Conservation (phyloP, 2,888 invertebrate species). For the Rutpela maculata region DNA sequence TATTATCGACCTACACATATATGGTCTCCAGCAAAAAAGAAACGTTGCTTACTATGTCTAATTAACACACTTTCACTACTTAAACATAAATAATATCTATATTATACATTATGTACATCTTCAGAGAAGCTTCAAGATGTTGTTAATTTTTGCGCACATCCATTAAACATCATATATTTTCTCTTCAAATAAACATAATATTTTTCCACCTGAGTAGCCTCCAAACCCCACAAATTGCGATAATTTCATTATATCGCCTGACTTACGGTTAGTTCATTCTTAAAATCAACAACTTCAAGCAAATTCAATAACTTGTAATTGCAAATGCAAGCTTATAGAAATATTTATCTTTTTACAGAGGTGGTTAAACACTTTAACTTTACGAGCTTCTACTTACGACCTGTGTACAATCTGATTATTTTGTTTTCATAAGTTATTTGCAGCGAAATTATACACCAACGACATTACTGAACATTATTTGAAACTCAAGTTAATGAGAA, state of each 20-base stretch:
- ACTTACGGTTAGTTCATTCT: conserved; percentile 6
- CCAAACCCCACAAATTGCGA: neutral
- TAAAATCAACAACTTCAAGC: conserved; percentile 7
- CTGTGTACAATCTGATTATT: neutral
- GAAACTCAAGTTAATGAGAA: neutral
- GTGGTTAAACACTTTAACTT: neutral
- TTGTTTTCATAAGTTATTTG: conserved; percentile 4
- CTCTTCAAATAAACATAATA: neutral
- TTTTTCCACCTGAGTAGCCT: neutral
- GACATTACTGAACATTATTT: neutral
- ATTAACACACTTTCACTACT: no score
- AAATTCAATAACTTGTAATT: neutral
- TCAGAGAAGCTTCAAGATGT: neutral
- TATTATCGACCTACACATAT: no score
- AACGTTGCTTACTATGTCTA: no score
- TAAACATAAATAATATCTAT: neutral
- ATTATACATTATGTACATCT: neutral
- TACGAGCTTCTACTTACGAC: conserved; percentile 6
- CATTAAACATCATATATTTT: neutral
- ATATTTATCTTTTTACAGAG: conserved; percentile 7
- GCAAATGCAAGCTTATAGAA: conserved; percentile 1
- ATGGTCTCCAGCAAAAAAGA: no score
- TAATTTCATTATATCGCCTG: conserved; percentile 14
- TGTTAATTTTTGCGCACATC: neutral
- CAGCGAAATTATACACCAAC: neutral